phyloP scores from a whole-genome alignment of 2,797 vertebrate genomes.

The Urosaurus nigricauda region DNA sequence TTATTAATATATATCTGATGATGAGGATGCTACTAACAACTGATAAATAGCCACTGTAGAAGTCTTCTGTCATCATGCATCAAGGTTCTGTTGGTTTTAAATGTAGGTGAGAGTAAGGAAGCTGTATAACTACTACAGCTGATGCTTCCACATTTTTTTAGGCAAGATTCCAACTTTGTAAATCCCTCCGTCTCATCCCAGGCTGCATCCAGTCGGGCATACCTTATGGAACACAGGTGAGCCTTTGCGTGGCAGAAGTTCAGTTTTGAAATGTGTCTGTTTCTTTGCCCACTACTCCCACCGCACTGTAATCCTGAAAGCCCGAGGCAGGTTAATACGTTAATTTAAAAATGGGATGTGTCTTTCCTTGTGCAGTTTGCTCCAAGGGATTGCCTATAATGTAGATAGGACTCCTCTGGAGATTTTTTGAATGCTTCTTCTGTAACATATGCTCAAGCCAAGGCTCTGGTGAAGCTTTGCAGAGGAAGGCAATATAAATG shows the following conservation, averaged over 20 bases:
- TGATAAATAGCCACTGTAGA: not conserved
- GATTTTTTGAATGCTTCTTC: not conserved
- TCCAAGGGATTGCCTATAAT: not conserved
- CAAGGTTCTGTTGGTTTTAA: not conserved
- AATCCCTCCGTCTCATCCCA: constrained; percentile 80
- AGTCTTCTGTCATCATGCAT: not conserved
- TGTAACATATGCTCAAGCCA: not conserved
- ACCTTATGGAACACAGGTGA: constrained; percentile 82
- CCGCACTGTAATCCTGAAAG: not conserved
- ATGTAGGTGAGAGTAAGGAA: not conserved
- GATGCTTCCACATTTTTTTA: constrained; percentile 86
- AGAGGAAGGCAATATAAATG: not conserved
- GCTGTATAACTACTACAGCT: not conserved
- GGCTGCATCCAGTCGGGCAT: constrained; percentile 80
- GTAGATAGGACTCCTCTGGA: not conserved
- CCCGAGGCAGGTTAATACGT: not conserved
- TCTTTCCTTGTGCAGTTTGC: not conserved
- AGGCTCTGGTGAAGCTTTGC: not conserved
- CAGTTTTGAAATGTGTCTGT: not conserved
- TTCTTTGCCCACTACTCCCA: not conserved
- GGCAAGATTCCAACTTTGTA: constrained; percentile 88
- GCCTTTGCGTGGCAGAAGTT: not conserved
- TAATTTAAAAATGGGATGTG: not conserved
- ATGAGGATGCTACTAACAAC: too few species aligned
- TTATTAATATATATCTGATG: not conserved